Conservation (phyloP, 2,888 invertebrate species). For the Papilio demoleus region DNA sequence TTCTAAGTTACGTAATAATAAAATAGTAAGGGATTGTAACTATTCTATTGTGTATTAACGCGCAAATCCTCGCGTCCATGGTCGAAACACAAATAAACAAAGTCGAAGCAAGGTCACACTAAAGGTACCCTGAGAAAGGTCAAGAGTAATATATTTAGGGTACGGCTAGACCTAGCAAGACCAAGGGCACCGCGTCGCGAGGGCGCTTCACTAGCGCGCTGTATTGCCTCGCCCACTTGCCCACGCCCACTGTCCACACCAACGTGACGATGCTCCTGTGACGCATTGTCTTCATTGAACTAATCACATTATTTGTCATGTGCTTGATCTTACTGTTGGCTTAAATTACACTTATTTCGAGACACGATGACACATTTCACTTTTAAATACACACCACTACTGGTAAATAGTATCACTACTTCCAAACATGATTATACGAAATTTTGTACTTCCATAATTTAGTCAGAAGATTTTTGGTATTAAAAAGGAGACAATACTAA, state of each 20-base stretch:
- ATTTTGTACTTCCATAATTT: background rate
- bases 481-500: no score
- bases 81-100: background rate
- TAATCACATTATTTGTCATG: slow-evolving; percentile 10
- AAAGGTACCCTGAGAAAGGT: background rate
- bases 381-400: background rate
- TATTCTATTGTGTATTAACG: background rate
- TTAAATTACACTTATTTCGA: background rate
- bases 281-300: slow-evolving; percentile 8
- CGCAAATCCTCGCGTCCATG: background rate
- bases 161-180: background rate
- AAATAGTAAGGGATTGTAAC: no score
- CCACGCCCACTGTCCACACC: background rate
- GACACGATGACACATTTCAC: background rate
- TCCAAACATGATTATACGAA: background rate
- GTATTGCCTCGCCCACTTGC: slow-evolving; percentile 13
- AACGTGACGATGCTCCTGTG: slow-evolving; percentile 1
- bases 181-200: slow-evolving; percentile 21
- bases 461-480: background rate
- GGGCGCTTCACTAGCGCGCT: background rate
- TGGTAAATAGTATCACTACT: background rate
- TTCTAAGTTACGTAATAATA: no score
- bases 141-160: background rate
- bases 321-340: background rate
- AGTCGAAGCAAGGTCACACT: background rate